These are phyloP conservation scores for Hydrozoanthus tunicans DNA, from an alignment of 64 coral and sea anemone genomes.

Conservation along the genomic window DNA sequence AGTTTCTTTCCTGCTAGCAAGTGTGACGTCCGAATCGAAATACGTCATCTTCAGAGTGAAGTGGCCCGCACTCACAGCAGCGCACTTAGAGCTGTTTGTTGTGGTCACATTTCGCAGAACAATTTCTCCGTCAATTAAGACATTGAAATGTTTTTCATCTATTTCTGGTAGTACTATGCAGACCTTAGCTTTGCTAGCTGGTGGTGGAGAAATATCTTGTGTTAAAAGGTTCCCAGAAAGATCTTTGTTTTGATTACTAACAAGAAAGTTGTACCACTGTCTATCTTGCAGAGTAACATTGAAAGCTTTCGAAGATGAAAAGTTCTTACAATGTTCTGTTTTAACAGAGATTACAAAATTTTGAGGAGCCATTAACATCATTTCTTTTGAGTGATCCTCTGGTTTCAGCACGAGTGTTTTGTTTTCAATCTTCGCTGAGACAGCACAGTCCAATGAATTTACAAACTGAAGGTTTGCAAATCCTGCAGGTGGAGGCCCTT, in stretches of 20 bases:
- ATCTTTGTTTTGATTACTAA: constrained; percentile 40
- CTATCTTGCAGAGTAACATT: constrained; percentile 28
- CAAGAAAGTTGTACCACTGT: constrained; percentile 66
- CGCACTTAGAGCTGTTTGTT: constrained; percentile 26
- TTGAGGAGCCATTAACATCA: not conserved
- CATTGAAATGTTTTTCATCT: constrained; percentile 42
- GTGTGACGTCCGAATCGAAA: constrained; percentile 13
- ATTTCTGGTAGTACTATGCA: constrained; percentile 26
- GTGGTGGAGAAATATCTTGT: constrained; percentile 48
- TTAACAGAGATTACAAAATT: constrained; percentile 10
- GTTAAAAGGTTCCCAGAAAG: constrained; percentile 12
- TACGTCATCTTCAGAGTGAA: constrained; percentile 44
- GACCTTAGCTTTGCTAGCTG: constrained; percentile 43
- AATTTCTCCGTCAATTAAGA: constrained; percentile 25
- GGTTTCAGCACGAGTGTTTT: constrained; percentile 31
- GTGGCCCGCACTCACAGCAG: constrained; percentile 47
- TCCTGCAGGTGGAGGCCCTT: constrained; percentile 39
- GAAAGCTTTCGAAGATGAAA: not conserved
- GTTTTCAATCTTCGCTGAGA: constrained; percentile 38
- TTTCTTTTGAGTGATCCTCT: constrained; percentile 40
- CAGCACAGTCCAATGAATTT: constrained; percentile 58
- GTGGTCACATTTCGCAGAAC: constrained; percentile 48
- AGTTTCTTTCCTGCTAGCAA: constrained; percentile 26
- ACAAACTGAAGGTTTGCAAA: constrained; percentile 66
- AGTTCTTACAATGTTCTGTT: constrained; percentile 28